Percentiles rank a stretch among this genome's conserved stretches.
phyloP scores from a whole-genome alignment of 2,888 invertebrate species.

The Mesochorus sp. region DNA sequence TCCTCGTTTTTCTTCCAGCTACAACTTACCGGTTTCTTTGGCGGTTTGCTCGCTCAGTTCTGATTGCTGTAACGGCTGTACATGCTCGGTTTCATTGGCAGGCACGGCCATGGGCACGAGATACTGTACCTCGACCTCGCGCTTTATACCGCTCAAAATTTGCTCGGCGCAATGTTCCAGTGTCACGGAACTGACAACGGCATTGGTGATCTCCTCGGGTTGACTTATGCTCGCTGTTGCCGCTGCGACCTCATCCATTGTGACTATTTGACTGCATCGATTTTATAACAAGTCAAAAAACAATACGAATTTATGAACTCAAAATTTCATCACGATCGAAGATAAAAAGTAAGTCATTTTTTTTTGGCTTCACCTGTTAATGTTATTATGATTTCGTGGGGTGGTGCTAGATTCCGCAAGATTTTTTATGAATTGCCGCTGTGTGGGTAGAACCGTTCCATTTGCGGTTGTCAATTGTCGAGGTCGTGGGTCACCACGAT shows the following conservation, averaged over 20 bases:
- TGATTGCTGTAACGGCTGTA: constrained; percentile 59
- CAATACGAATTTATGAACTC: background rate
- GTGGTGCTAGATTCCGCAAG: constrained; percentile 50
- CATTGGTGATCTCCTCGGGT: constrained; percentile 68
- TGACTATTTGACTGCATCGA: constrained; percentile 69
- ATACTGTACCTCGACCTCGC: constrained; percentile 85
- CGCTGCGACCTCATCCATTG: constrained; percentile 83
- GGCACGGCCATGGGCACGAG: constrained; percentile 80
- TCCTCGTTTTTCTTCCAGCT: constrained; percentile 36
- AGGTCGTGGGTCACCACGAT: constrained; percentile 84
- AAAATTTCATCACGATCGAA: background rate
- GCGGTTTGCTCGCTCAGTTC: constrained; percentile 67
- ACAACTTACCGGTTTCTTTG: constrained; percentile 76
- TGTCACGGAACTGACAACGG: constrained; percentile 75
- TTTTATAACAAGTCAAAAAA: background rate
- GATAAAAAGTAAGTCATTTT: background rate
- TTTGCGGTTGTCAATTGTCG: constrained; percentile 66
- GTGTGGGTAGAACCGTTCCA: constrained; percentile 50
- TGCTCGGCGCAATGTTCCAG: constrained; percentile 85
- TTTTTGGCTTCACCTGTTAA: constrained; percentile 49
- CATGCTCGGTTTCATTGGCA: constrained; percentile 55
- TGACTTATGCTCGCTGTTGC: constrained; percentile 84
- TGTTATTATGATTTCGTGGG: constrained; percentile 57
- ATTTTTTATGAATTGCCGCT: constrained; percentile 62
- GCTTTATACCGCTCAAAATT: constrained; percentile 85